A percentile compares a stretch with the other conserved stretches of the same genome.
Evolutionary conservation across 2,797 vertebrate species (phyloP).

Genomic region (Odontamblyopus rebecca): DNA sequence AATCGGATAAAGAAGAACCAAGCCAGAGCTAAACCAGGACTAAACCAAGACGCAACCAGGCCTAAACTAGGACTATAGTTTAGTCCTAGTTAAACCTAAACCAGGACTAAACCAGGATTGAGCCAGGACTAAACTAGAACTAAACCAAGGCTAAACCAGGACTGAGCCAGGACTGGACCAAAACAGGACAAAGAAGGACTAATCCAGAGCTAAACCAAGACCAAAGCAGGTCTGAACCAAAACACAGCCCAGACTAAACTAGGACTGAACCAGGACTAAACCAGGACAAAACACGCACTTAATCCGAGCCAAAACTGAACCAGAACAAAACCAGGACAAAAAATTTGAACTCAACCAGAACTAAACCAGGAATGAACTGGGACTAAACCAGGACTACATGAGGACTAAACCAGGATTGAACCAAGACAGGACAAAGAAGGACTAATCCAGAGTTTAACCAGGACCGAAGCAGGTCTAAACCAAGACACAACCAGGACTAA

Average conservation of each 20-base stretch:
- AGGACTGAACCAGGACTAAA: not conserved
- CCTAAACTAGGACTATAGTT: not conserved
- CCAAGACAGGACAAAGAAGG: not conserved
- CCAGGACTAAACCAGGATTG: not conserved
- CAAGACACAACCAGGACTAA: not conserved
- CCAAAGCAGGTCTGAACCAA: not conserved
- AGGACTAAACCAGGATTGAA: not conserved
- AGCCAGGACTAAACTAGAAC: not conserved
- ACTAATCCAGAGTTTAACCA: not conserved
- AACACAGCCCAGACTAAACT: not conserved
- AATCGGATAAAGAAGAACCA: too few species aligned
- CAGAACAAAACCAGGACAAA: too few species aligned
- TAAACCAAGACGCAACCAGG: not conserved
- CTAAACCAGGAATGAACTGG: not conserved
- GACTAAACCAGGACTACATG: not conserved
- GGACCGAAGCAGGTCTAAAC: not conserved
- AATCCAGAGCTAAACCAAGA: not conserved
- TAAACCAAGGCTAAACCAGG: not conserved
- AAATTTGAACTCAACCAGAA: too few species aligned
- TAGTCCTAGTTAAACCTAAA: too few species aligned
- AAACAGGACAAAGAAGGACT: not conserved
- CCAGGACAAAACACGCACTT: too few species aligned
- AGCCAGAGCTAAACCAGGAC: not conserved
- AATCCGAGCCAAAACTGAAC: too few species aligned
- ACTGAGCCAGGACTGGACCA: not conserved